Evolutionary conservation across 2,113 vertebrate genomes (phyloP).

Genomic region (Prionailurus bengalensis): DNA sequence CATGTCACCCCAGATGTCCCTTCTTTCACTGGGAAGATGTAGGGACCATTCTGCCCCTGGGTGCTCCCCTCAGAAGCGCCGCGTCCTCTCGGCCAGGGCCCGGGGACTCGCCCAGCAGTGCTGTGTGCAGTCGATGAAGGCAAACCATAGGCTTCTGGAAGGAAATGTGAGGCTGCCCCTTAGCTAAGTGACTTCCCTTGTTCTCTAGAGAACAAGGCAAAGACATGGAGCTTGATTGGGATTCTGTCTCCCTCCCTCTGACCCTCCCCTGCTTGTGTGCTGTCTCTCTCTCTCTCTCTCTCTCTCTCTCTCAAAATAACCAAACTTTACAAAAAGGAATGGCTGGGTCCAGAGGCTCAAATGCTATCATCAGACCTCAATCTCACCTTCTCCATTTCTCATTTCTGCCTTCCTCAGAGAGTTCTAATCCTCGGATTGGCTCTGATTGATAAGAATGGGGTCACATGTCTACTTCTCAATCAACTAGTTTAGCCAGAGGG

Average conservation of each 20-base stretch:
- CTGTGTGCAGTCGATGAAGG: rapidly evolving
- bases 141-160: not conserved
- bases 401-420: not conserved
- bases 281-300: too few relatives aligned
- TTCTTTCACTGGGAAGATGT: not conserved
- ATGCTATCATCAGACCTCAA: not conserved
- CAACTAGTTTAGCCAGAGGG: too few relatives aligned
- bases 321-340: too few relatives aligned
- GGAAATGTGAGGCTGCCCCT: not conserved
- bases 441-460: not conserved
- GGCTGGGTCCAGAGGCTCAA: not conserved
- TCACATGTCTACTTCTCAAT: not conserved
- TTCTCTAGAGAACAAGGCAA: not conserved
- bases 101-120: too few relatives aligned
- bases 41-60: not conserved
- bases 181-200: not conserved
- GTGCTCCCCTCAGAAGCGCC: not conserved
- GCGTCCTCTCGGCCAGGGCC: not conserved
- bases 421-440: too few relatives aligned
- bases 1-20: not conserved
- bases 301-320: too few relatives aligned
- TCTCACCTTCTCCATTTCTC: not conserved
- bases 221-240: not conserved
- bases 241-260: too few relatives aligned
- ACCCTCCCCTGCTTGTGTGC: too few relatives aligned